phyloP scores from a whole-genome alignment of 2,888 invertebrate species.

The Diabrotica balteata region DNA sequence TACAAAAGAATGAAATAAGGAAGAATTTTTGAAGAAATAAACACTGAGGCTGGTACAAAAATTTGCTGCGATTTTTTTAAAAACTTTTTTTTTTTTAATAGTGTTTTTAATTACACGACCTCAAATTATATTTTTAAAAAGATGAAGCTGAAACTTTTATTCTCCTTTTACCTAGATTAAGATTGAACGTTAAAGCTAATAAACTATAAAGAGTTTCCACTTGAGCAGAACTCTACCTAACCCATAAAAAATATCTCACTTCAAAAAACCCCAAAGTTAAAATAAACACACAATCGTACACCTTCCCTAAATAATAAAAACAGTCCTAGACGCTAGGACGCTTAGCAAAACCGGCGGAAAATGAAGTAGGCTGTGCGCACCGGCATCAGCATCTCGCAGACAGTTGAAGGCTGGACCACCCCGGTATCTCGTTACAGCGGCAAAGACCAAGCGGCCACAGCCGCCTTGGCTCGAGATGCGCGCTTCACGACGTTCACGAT shows the following conservation, averaged over 20 bases:
- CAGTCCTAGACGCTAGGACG: slow-evolving; percentile 17
- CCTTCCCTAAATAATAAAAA: slow-evolving; percentile 11
- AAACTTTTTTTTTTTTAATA: no score
- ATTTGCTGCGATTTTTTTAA: no score
- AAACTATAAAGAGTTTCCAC: not conserved
- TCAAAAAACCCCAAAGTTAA: slow-evolving; percentile 1
- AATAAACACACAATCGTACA: slow-evolving; percentile 1
- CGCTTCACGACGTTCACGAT: slow-evolving; percentile 49
- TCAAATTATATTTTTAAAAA: no score
- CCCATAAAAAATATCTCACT: not conserved
- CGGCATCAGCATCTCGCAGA: slow-evolving; percentile 37
- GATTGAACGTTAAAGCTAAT: no score
- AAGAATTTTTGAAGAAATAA: no score
- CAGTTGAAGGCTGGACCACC: slow-evolving; percentile 59
- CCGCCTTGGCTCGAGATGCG: slow-evolving; percentile 44
- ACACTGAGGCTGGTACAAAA: no score
- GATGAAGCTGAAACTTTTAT: no score
- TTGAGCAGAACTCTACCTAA: not conserved
- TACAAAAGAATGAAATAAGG: no score
- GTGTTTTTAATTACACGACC: no score
- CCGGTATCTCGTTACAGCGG: slow-evolving; percentile 57
- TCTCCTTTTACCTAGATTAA: no score
- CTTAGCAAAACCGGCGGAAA: slow-evolving; percentile 19
- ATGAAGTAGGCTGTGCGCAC: slow-evolving; percentile 20
- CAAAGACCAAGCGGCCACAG: slow-evolving; percentile 39